These are phyloP conservation scores for Drosophila tripunctata DNA, from an alignment of 2,888 invertebrate genomes.

Conservation along the genomic window DNA sequence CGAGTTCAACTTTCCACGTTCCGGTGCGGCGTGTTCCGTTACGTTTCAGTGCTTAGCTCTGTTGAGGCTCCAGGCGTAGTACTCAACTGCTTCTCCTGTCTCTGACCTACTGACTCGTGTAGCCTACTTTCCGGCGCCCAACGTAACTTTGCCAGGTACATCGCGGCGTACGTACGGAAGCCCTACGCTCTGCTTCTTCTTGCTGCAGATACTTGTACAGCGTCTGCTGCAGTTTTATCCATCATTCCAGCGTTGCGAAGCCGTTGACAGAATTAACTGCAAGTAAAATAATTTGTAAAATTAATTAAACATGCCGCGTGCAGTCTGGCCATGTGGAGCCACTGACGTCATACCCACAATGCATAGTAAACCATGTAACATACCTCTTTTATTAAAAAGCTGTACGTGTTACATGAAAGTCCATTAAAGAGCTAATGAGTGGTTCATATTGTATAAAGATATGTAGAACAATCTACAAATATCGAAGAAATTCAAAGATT, in stretches of 20 bases:
- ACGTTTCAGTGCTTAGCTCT: conserved; percentile 7
- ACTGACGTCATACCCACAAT: conserved; percentile 53
- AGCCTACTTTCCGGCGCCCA: conserved; percentile 67
- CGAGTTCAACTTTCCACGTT: conserved; percentile 16
- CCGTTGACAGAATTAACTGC: conserved; percentile 68
- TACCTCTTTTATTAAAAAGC: no score
- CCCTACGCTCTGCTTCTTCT: conserved; percentile 36
- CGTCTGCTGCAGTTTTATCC: conserved; percentile 24
- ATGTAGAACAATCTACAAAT: no score
- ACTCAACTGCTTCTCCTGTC: conserved; percentile 56
- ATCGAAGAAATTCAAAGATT: no score
- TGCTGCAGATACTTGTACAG: conserved; percentile 10
- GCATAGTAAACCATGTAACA: no score
- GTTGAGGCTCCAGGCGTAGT: background rate
- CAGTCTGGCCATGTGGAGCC: conserved; percentile 15
- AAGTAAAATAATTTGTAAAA: conserved; percentile 71
- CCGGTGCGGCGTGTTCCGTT: conserved; percentile 24
- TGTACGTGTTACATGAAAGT: no score
- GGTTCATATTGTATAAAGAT: no score
- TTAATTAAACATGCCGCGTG: conserved; percentile 64
- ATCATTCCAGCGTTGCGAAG: conserved; percentile 16
- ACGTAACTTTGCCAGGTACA: conserved; percentile 11
- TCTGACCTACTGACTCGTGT: conserved; percentile 67
- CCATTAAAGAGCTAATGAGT: no score
- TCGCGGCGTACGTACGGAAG: conserved; percentile 46